These are phyloP conservation scores for Bubo bubo DNA, from an alignment of 2,113 vertebrate genomes.

Conservation along the genomic window DNA sequence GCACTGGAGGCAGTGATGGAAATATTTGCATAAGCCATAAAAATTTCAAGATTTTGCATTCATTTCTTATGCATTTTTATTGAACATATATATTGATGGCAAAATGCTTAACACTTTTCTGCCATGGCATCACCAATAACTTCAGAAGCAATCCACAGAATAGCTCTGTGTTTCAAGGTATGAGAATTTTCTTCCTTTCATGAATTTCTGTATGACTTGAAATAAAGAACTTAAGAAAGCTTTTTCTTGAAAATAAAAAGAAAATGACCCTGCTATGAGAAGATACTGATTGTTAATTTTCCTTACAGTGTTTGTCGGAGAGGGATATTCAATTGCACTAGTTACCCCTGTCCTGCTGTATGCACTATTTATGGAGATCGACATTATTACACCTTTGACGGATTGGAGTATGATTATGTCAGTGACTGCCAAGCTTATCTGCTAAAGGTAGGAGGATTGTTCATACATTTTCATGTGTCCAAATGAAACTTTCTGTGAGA, in stretches of 20 bases:
- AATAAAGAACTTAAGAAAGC: background rate
- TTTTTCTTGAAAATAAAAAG: background rate
- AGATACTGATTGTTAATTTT: background rate
- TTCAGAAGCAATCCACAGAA: background rate
- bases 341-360: conserved; percentile 91
- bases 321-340: conserved; percentile 94
- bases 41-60: background rate
- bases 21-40: background rate
- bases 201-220: background rate
- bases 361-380: conserved; percentile 94
- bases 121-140: background rate
- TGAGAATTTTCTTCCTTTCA: background rate
- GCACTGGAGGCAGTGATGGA: background rate
- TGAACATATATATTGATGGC: background rate
- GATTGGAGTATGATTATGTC: conserved; percentile 93
- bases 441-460: conserved; percentile 79
- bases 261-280: background rate
- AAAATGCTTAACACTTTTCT: background rate
- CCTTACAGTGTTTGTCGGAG: conserved; percentile 86
- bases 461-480: background rate
- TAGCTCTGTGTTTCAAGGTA: background rate
- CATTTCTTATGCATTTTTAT: background rate
- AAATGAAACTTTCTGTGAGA: background rate
- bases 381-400: conserved; percentile 96
- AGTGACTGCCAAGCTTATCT: conserved; percentile 95